Evolutionary conservation across 2,113 vertebrate species (phyloP).

Genomic region (Lycocorax pyrrhopterus): DNA sequence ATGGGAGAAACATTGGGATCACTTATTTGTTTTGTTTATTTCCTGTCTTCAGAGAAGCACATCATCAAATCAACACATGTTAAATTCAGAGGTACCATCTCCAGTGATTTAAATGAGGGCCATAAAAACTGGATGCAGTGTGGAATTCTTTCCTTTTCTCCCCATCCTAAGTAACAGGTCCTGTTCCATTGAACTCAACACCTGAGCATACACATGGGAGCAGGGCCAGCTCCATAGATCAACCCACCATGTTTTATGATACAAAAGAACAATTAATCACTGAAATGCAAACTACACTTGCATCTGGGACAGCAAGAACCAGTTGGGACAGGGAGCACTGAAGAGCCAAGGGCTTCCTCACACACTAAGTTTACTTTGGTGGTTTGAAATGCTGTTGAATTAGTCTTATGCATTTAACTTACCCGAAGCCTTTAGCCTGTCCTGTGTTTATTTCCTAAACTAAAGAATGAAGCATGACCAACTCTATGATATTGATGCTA

Average conservation of each 20-base stretch:
- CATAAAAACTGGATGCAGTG: background rate
- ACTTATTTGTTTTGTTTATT: background rate
- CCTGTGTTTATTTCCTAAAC: background rate
- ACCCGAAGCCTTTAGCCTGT: background rate
- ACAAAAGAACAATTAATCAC: background rate
- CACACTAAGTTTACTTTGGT: background rate
- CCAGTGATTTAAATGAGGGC: background rate
- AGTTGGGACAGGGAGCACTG: background rate
- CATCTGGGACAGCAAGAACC: background rate
- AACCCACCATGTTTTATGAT: background rate
- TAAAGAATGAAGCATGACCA: background rate
- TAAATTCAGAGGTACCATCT: background rate
- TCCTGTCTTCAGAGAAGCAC: background rate
- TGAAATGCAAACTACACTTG: background rate
- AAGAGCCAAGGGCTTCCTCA: background rate
- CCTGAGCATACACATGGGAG: background rate
- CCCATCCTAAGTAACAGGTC: background rate
- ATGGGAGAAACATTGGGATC: background rate
- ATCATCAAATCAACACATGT: rapidly evolving
- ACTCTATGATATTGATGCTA: background rate
- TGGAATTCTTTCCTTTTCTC: background rate
- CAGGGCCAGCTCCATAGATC: background rate
- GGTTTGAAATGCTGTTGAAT: background rate
- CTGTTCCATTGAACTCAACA: background rate
- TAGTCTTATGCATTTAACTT: background rate